Evolutionary conservation across 1,140 invertebrate genomes (phyloP).

Genomic region (Manduca sexta): DNA sequence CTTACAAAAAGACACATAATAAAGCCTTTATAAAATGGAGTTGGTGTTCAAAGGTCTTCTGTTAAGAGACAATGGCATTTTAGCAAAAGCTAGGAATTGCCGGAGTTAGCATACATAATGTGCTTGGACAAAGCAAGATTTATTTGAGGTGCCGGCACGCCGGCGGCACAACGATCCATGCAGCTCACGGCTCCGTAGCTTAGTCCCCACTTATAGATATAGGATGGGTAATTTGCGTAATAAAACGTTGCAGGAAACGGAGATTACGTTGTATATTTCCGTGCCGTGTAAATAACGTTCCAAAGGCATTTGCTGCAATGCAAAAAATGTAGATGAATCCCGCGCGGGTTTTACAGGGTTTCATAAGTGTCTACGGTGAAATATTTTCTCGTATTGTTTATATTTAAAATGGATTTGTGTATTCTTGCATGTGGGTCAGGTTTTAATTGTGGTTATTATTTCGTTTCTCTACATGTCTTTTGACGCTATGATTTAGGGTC

Average conservation of each 20-base stretch:
- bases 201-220: slow-evolving; percentile 1
- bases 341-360: too few species aligned
- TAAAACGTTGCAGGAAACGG: not conserved
- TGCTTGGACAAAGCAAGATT: slow-evolving; percentile 42
- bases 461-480: too few species aligned
- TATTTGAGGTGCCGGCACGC: slow-evolving; percentile 23
- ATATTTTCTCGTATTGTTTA: too few species aligned
- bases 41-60: not conserved
- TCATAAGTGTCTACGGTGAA: too few species aligned
- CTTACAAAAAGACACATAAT: not conserved
- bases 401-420: too few species aligned
- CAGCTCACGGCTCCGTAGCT: slow-evolving; percentile 2
- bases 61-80: slow-evolving; percentile 16
- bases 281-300: too few species aligned
- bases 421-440: too few species aligned
- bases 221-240: not conserved
- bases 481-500: too few species aligned
- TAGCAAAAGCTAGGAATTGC: slow-evolving; percentile 26
- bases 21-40: not conserved
- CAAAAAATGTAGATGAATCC: too few species aligned
- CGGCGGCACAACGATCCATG: slow-evolving; percentile 13
- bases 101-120: slow-evolving; percentile 45
- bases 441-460: too few species aligned
- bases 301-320: too few species aligned
- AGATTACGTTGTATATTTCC: not conserved